A percentile compares a stretch with the other conserved stretches of the same genome.
Conservation (phyloP, 2,888 invertebrate genomes). For the Alloplasta piceator region DNA sequence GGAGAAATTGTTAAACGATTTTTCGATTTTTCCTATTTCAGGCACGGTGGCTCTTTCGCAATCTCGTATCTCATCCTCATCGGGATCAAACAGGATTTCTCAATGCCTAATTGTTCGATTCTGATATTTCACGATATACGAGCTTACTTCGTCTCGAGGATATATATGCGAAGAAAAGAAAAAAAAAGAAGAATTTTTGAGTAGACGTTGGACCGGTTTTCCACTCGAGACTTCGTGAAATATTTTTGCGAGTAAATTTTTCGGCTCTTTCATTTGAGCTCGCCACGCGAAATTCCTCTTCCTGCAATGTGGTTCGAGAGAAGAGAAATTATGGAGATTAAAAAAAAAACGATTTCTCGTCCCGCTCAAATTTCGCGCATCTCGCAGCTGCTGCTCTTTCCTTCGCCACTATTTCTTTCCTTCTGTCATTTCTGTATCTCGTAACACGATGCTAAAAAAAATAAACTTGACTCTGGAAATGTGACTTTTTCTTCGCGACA, state of each 20-base stretch:
- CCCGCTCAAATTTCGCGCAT: slow-evolving; percentile 72
- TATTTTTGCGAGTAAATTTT: too few species aligned
- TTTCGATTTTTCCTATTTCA: too few species aligned
- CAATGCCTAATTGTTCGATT: not conserved
- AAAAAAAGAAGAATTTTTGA: too few species aligned
- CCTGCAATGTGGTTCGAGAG: not conserved
- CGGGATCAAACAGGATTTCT: not conserved
- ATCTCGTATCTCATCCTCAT: too few species aligned
- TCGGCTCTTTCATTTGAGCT: not conserved
- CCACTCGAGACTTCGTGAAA: not conserved
- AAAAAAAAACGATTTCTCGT: slow-evolving; percentile 28
- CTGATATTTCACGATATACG: not conserved
- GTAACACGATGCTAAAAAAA: not conserved
- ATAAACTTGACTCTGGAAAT: not conserved
- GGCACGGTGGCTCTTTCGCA: too few species aligned
- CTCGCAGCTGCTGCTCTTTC: slow-evolving; percentile 73
- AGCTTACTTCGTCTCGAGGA: slow-evolving; percentile 4
- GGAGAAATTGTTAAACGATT: too few species aligned
- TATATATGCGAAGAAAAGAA: not conserved
- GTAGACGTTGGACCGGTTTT: slow-evolving; percentile 39
- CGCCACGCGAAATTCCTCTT: not conserved
- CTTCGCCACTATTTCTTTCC: slow-evolving; percentile 6
- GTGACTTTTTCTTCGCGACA: not conserved
- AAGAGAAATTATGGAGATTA: slow-evolving; percentile 17
- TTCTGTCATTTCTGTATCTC: not conserved